phyloP scores from a whole-genome alignment of 2,888 invertebrate genomes.

The Eupeodes latifasciatus region DNA sequence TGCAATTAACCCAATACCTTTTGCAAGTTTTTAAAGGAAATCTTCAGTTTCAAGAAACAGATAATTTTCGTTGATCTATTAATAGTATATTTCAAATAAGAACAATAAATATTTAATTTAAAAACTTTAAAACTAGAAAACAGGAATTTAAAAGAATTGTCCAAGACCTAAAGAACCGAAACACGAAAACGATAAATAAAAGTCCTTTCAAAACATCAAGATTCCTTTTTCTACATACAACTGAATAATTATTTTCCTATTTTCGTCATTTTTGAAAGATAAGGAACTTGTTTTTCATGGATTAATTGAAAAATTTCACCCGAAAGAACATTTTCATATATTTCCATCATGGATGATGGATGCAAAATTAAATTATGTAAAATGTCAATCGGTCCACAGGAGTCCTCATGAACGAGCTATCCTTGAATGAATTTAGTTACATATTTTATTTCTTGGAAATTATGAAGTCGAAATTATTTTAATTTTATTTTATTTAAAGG shows the following conservation, averaged over 20 bases:
- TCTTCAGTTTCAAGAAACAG: not conserved
- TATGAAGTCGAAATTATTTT: constrained; percentile 38
- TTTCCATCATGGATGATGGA: too few relatives aligned
- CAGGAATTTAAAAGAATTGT: not conserved
- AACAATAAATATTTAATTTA: constrained; percentile 10
- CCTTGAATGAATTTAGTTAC: not conserved
- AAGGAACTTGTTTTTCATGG: not conserved
- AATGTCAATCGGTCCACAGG: not conserved
- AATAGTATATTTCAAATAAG: not conserved
- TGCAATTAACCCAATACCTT: too few relatives aligned
- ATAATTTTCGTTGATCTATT: not conserved
- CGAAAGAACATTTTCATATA: not conserved
- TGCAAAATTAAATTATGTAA: not conserved
- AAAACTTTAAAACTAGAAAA: not conserved
- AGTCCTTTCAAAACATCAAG: constrained; percentile 23
- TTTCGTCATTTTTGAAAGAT: not conserved
- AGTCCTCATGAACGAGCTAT: not conserved
- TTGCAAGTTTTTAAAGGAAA: too few relatives aligned
- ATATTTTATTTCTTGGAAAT: too few relatives aligned
- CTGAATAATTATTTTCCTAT: constrained; percentile 21
- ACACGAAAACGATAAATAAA: constrained; percentile 20
- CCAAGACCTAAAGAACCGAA: constrained; percentile 21
- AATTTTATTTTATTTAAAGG: constrained; percentile 53
- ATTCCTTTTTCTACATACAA: constrained; percentile 38
- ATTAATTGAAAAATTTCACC: constrained; percentile 29